phyloP scores from a whole-genome alignment of 2,888 invertebrate species.

The Scrobipalpa costella region DNA sequence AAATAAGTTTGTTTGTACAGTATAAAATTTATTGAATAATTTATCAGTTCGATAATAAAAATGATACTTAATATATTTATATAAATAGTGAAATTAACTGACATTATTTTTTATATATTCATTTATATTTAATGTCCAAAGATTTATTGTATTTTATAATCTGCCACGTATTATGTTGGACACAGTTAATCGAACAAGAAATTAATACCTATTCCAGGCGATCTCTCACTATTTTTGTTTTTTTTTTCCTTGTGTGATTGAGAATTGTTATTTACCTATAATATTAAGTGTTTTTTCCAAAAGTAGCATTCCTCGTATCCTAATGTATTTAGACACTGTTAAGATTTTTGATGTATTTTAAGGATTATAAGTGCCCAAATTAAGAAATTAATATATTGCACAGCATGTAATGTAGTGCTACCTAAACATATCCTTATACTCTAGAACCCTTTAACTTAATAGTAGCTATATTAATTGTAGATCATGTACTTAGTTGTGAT shows the following conservation, averaged over 20 bases:
- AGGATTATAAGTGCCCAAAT: not conserved
- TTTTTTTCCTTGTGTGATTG: no score
- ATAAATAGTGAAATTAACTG: no score
- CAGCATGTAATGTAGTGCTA: slow-evolving; percentile 13
- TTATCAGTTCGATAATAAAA: no score
- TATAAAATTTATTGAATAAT: no score
- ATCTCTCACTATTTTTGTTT: not conserved
- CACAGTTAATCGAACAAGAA: not conserved
- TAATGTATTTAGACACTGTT: not conserved
- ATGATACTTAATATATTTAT: no score
- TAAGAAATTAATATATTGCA: not conserved
- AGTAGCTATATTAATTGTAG: not conserved
- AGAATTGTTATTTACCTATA: not conserved
- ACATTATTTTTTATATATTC: no score
- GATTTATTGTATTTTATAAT: no score
- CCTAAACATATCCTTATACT: slow-evolving; percentile 1
- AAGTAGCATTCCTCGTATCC: slow-evolving; percentile 6
- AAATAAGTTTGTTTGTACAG: no score
- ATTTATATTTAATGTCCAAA: no score
- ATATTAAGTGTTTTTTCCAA: slow-evolving; percentile 6
- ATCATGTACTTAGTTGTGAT: slow-evolving; percentile 8
- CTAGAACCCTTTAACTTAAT: not conserved
- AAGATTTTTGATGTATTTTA: slow-evolving; percentile 12
- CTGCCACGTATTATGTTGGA: no score
- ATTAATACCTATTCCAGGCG: not conserved